These are phyloP conservation scores for Phortica okadai DNA, from an alignment of 2,888 invertebrate species.

Conservation along the genomic window DNA sequence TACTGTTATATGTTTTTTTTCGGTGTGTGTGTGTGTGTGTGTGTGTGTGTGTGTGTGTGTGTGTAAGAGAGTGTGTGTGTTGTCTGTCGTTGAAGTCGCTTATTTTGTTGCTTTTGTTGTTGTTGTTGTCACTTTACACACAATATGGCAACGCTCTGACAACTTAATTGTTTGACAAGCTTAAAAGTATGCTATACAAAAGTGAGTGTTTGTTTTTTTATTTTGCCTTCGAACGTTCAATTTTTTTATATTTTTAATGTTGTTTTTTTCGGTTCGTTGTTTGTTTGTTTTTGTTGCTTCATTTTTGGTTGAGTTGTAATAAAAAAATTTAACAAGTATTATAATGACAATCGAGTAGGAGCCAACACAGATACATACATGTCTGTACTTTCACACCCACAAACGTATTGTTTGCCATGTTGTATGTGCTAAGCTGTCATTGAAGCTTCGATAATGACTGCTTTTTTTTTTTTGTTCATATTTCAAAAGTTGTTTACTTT, in stretches of 20 bases:
- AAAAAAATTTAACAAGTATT: constrained; percentile 27
- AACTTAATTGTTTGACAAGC: constrained; percentile 32
- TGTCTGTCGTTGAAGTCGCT: not conserved
- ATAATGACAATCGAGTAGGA: not conserved
- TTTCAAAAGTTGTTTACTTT: constrained; percentile 18
- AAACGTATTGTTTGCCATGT: constrained; percentile 20
- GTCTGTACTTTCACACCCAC: constrained; percentile 14
- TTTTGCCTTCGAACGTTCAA: no score
- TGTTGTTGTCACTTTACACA: not conserved
- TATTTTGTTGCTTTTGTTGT: not conserved
- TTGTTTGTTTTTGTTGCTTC: not conserved
- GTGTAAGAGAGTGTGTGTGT: not conserved
- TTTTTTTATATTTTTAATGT: not conserved
- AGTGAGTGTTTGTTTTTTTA: not conserved
- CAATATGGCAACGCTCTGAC: constrained; percentile 27
- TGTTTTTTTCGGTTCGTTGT: not conserved
- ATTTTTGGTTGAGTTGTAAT: not conserved
- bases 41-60: not conserved
- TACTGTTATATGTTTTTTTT: no score
- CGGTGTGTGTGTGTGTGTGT: not conserved
- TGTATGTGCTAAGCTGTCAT: not conserved
- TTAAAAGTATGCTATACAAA: constrained; percentile 30
- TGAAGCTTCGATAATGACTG: constrained; percentile 33
- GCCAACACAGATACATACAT: not conserved
- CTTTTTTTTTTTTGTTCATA: not conserved